Evolutionary conservation across 2,113 vertebrate species (phyloP).

Genomic region (Eretmochelys imbricata): DNA sequence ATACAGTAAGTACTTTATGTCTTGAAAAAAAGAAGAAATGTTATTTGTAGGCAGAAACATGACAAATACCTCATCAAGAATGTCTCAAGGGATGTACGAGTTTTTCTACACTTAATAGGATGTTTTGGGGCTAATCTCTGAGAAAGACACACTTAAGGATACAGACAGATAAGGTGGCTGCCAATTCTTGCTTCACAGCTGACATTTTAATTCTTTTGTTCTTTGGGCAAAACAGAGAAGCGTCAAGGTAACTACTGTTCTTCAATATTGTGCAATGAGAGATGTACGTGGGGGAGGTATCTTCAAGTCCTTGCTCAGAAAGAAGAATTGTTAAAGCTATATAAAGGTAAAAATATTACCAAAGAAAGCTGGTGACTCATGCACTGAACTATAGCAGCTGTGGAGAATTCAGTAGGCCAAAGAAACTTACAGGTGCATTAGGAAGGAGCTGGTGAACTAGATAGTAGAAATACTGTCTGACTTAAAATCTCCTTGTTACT

Average conservation of each 20-base stretch:
- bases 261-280: neutral
- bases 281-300: fast-evolving
- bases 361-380: neutral
- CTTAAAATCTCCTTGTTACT: neutral
- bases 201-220: fast-evolving
- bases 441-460: neutral
- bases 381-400: neutral
- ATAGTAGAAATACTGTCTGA: neutral
- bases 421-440: fast-evolving
- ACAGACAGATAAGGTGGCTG: neutral
- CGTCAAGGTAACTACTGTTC: neutral
- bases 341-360: neutral
- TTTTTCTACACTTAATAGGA: neutral
- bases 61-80: neutral
- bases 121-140: neutral
- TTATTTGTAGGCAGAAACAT: fast-evolving
- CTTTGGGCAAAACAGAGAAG: neutral
- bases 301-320: neutral
- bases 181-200: neutral
- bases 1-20: neutral
- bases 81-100: neutral
- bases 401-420: fast-evolving
- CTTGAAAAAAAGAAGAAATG: neutral
- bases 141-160: neutral
- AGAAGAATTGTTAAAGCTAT: neutral